These are phyloP conservation scores for Anthonomus grandis DNA, from an alignment of 1,140 invertebrate genomes.

Conservation along the genomic window DNA sequence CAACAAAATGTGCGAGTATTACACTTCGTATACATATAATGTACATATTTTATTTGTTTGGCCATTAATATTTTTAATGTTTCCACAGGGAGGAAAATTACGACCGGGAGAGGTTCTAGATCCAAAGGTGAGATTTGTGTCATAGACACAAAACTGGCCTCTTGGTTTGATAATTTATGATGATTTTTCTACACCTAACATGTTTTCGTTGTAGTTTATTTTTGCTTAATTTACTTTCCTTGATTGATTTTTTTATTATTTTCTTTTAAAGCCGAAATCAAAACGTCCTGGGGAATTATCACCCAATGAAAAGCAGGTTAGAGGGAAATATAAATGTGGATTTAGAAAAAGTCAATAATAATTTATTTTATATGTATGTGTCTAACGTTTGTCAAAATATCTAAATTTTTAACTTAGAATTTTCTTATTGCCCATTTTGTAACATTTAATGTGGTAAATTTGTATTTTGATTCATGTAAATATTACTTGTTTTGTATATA, in stretches of 20 bases:
- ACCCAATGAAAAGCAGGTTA: constrained; percentile 53
- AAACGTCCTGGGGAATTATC: constrained; percentile 54
- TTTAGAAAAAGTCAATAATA: constrained; percentile 38
- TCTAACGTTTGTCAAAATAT: constrained; percentile 44
- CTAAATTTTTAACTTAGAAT: too few species aligned
- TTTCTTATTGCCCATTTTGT: constrained; percentile 18
- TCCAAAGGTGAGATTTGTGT: constrained; percentile 72
- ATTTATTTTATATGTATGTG: constrained; percentile 46
- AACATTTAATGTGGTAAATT: constrained; percentile 34
- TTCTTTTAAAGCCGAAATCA: constrained; percentile 51
- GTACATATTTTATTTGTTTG: constrained; percentile 8
- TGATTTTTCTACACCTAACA: constrained; percentile 34
- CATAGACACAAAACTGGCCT: constrained; percentile 60
- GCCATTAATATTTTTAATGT: constrained; percentile 4
- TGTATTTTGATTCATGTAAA: constrained; percentile 39
- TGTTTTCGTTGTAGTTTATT: constrained; percentile 32
- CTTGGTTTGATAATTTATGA: constrained; percentile 32
- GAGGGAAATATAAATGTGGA: constrained; percentile 35
- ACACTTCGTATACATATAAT: too few species aligned
- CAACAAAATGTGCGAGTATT: constrained; percentile 22
- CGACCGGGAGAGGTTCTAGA: constrained; percentile 76
- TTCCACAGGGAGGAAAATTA: constrained; percentile 57
- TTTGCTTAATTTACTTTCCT: constrained; percentile 26
- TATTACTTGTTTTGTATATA: constrained; percentile 37
- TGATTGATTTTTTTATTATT: constrained; percentile 25